Evolutionary conservation across 2,113 vertebrate genomes (phyloP).

Genomic region (Lates calcarifer): DNA sequence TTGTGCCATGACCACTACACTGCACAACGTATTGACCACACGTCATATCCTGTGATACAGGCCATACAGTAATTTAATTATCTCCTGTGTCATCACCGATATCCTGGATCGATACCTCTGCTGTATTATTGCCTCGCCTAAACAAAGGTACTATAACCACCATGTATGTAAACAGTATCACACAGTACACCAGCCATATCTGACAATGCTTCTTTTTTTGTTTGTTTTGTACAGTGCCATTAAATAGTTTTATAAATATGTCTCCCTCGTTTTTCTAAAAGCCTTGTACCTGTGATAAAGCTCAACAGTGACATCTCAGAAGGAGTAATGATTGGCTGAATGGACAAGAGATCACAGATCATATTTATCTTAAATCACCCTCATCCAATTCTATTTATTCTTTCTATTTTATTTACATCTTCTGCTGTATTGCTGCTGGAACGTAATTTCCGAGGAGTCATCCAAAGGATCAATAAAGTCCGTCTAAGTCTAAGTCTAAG

Average conservation of each 20-base stretch:
- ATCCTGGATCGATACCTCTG: slow-evolving; percentile 10
- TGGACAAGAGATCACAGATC: too few relatives aligned
- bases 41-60: slow-evolving; percentile 9
- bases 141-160: slow-evolving; percentile 26
- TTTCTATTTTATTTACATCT: too few relatives aligned
- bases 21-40: slow-evolving; percentile 19
- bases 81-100: slow-evolving; percentile 24
- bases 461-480: too few relatives aligned
- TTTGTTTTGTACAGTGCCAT: slow-evolving; percentile 35
- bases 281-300: too few relatives aligned
- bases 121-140: slow-evolving; percentile 33
- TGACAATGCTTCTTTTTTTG: neutral
- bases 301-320: too few relatives aligned
- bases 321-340: too few relatives aligned
- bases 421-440: too few relatives aligned
- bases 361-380: too few relatives aligned
- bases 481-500: too few relatives aligned
- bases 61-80: neutral
- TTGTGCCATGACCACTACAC: slow-evolving; percentile 35
- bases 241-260: slow-evolving; percentile 34
- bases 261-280: neutral
- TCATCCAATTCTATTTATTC: too few relatives aligned
- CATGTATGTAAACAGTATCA: slow-evolving; percentile 26
- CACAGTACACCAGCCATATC: neutral
- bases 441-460: too few relatives aligned